Conservation (phyloP, 2,888 invertebrate genomes). For the Stegana nigrithorax region DNA sequence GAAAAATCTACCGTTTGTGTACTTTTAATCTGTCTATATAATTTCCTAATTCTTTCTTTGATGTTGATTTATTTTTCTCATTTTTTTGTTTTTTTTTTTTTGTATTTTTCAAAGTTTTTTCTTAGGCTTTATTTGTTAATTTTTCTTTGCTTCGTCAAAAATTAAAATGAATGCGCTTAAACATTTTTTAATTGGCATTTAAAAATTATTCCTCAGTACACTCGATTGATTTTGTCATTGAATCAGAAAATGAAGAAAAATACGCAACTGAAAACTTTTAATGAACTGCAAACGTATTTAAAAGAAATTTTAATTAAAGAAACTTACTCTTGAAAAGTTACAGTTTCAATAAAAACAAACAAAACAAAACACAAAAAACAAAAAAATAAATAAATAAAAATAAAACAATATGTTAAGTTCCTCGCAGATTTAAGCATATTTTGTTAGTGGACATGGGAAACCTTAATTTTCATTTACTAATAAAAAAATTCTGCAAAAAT, state of each 20-base stretch:
- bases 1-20: conserved; percentile 22
- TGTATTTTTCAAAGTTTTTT: conserved; percentile 17
- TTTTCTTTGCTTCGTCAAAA: conserved; percentile 14
- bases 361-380: too few relatives aligned
- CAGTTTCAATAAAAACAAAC: too few relatives aligned
- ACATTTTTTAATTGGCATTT: conserved; percentile 47
- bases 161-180: conserved; percentile 29
- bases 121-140: not conserved
- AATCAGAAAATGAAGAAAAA: not conserved
- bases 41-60: conserved; percentile 53
- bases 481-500: too few relatives aligned
- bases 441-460: too few relatives aligned
- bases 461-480: too few relatives aligned
- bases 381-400: too few relatives aligned
- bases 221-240: conserved; percentile 22
- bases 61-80: conserved; percentile 50
- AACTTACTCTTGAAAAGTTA: too few relatives aligned
- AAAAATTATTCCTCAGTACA: conserved; percentile 29
- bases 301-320: too few relatives aligned
- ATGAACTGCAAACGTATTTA: too few relatives aligned
- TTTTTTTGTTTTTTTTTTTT: conserved; percentile 43
- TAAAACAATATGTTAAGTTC: too few relatives aligned
- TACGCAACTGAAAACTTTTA: not conserved
- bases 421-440: too few relatives aligned
- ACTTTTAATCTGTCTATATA: conserved; percentile 54